Percentiles rank a stretch among this genome's conserved stretches.
phyloP scores from a whole-genome alignment of 2,113 vertebrate species.

The Nyctibius bracteatus region DNA sequence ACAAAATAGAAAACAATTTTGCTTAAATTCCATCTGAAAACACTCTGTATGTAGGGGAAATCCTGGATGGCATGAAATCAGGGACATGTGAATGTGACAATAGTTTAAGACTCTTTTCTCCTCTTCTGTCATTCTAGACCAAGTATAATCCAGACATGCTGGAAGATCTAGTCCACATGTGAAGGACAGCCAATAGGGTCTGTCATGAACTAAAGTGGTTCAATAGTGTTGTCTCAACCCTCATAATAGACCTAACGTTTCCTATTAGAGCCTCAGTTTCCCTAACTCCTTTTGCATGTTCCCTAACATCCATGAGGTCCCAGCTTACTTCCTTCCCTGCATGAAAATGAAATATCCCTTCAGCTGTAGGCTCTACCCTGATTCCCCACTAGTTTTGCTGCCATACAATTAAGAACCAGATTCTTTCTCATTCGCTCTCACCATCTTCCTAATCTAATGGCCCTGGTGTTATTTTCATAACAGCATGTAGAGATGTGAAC shows the following conservation, averaged over 20 bases:
- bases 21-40: neutral
- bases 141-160: neutral
- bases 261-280: neutral
- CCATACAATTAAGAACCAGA: neutral
- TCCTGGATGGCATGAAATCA: neutral
- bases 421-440: neutral
- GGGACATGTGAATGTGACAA: neutral
- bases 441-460: neutral
- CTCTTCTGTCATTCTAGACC: neutral
- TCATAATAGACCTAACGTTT: neutral
- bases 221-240: neutral
- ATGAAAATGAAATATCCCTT: conserved; percentile 33
- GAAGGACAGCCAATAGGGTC: neutral
- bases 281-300: neutral
- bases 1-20: neutral
- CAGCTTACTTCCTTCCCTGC: neutral
- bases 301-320: neutral
- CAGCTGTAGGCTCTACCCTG: neutral
- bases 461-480: neutral
- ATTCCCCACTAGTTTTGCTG: neutral
- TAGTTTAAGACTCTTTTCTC: neutral
- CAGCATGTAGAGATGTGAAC: conserved; percentile 40
- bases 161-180: neutral
- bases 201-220: neutral
- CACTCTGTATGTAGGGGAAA: neutral